phyloP scores from a whole-genome alignment of 2,113 vertebrate genomes.

The Lynx canadensis region DNA sequence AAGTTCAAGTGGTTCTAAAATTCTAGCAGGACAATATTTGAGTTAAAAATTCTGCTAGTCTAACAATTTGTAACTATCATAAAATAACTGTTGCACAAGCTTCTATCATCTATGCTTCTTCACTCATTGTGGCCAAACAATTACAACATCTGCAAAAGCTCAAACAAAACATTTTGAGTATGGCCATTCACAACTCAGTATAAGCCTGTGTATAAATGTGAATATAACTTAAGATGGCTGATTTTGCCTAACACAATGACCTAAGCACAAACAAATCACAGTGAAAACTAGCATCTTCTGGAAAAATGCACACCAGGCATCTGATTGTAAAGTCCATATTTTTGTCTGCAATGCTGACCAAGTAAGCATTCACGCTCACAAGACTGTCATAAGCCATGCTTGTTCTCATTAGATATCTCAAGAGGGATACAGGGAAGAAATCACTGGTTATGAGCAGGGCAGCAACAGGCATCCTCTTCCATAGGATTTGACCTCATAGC shows the following conservation, averaged over 20 bases:
- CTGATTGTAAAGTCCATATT: neutral
- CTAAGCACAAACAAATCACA: neutral
- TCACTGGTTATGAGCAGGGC: neutral
- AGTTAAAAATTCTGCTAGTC: neutral
- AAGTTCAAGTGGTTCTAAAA: conserved; percentile 14
- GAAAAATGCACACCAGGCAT: neutral
- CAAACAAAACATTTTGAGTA: neutral
- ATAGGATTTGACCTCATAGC: neutral
- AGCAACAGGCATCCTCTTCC: neutral
- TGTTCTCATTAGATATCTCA: neutral
- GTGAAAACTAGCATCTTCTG: neutral
- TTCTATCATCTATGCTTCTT: neutral
- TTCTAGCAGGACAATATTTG: neutral
- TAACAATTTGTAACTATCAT: neutral
- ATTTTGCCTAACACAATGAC: neutral
- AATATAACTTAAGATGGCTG: neutral
- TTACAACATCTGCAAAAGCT: neutral
- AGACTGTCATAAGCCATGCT: neutral
- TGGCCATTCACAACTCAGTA: neutral
- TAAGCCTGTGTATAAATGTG: neutral
- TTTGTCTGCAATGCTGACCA: neutral
- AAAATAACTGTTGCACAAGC: neutral
- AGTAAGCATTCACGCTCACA: neutral
- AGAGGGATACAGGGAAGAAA: neutral
- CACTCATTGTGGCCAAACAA: neutral